Conservation (phyloP, 1,140 invertebrate species). For the Condylostylus longicornis region DNA sequence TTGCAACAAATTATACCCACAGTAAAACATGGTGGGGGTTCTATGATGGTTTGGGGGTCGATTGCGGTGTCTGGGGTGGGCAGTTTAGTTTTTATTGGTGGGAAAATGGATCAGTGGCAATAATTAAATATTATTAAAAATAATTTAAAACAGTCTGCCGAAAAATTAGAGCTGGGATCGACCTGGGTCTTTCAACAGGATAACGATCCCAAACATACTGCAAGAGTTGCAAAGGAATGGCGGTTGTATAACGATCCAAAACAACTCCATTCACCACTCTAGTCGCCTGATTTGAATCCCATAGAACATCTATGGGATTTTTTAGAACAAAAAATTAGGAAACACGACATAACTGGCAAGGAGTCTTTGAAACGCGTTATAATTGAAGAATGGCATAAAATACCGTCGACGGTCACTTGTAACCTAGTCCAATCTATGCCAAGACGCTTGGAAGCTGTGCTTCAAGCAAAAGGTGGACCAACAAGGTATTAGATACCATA, state of each 20-base stretch:
- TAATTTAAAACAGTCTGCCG: conserved; percentile 9
- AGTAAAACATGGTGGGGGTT: conserved; percentile 26
- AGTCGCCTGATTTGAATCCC: conserved; percentile 13
- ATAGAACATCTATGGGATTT: conserved; percentile 13
- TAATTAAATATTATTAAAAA: conserved; percentile 13
- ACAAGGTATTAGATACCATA: conserved; percentile 18
- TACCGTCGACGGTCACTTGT: conserved; percentile 7
- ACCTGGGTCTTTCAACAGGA: conserved; percentile 7
- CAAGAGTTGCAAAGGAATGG: conserved; percentile 12
- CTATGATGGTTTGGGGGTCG: conserved; percentile 26
- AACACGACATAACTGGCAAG: background rate
- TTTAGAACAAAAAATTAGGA: conserved; percentile 11
- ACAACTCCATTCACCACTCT: conserved; percentile 16
- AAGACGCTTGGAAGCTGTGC: conserved; percentile 11
- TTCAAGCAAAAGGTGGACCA: conserved; percentile 13
- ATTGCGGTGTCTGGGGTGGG: conserved; percentile 16
- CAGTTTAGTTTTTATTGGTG: conserved; percentile 13
- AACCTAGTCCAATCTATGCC: conserved; percentile 14
- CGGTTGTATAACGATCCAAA: conserved; percentile 8
- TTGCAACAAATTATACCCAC: conserved; percentile 15
- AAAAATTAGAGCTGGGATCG: conserved; percentile 8
- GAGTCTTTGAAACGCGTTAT: conserved; percentile 7
- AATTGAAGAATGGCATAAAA: conserved; percentile 12
- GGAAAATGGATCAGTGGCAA: conserved; percentile 9
- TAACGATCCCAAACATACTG: conserved; percentile 18